Percentiles rank a stretch among this genome's conserved stretches.
phyloP scores from a whole-genome alignment of 1,140 invertebrate genomes.

The Heliconius melpomene region DNA sequence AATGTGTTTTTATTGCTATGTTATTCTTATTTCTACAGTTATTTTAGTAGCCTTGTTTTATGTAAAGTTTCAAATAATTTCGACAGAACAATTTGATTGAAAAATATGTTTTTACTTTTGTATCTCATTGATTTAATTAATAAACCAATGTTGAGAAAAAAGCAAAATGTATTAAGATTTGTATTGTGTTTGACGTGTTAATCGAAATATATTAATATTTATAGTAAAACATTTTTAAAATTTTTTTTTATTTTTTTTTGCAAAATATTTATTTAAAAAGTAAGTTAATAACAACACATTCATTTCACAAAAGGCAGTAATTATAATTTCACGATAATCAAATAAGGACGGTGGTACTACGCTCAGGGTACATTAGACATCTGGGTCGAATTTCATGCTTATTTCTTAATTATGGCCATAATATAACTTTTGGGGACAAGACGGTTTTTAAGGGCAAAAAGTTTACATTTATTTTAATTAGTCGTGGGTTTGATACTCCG shows the following conservation, averaged over 20 bases:
- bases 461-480: constrained; percentile 4
- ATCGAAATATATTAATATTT: too few relatives aligned
- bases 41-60: background rate
- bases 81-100: too few relatives aligned
- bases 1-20: background rate
- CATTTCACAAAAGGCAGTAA: constrained; percentile 23
- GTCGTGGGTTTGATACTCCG: background rate
- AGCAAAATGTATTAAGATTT: too few relatives aligned
- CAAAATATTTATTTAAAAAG: background rate
- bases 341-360: constrained; percentile 30
- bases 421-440: background rate
- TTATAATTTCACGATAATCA: constrained; percentile 51
- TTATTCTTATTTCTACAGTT: background rate
- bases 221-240: background rate
- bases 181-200: too few relatives aligned
- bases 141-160: too few relatives aligned
- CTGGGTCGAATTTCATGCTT: constrained; percentile 48
- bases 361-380: constrained; percentile 35
- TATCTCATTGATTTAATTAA: too few relatives aligned
- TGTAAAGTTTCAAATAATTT: too few relatives aligned
- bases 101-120: too few relatives aligned
- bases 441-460: background rate
- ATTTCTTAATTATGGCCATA: constrained; percentile 40
- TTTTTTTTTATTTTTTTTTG: too few relatives aligned
- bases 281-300: background rate